Evolutionary conservation across 2,797 vertebrate genomes (phyloP).

Genomic region (Telmatherina bonti): DNA sequence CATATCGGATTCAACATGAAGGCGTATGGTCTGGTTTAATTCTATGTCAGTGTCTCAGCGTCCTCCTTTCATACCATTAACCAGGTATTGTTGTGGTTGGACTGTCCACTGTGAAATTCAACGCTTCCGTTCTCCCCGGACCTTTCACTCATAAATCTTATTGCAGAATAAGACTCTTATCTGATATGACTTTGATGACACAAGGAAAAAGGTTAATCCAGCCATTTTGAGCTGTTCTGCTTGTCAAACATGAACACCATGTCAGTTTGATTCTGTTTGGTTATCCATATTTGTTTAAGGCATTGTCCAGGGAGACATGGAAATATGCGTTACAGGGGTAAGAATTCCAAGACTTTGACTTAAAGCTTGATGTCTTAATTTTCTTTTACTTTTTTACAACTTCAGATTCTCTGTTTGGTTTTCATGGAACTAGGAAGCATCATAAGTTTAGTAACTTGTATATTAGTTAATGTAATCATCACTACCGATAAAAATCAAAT

Average conservation of each 20-base stretch:
- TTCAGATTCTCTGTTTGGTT: not conserved
- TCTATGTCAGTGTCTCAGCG: slow-evolving; percentile 1
- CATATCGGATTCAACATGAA: not conserved
- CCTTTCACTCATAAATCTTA: slow-evolving; percentile 25
- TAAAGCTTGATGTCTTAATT: not conserved
- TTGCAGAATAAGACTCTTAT: slow-evolving; percentile 45
- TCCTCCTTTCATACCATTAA: slow-evolving; percentile 19
- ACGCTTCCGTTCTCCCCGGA: slow-evolving; percentile 32
- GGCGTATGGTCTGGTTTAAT: not conserved
- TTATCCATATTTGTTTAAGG: slow-evolving; percentile 58
- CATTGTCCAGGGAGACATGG: slow-evolving; percentile 34
- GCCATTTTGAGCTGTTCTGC: slow-evolving; percentile 56
- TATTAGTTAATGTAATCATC: too few relatives aligned
- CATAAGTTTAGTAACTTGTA: too few relatives aligned
- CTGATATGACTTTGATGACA: slow-evolving; percentile 42
- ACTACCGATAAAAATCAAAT: too few relatives aligned
- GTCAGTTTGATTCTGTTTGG: slow-evolving; percentile 68
- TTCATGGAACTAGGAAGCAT: too few relatives aligned
- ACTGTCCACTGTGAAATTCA: slow-evolving; percentile 54
- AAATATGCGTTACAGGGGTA: slow-evolving; percentile 19
- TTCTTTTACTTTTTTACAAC: not conserved
- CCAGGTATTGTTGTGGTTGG: slow-evolving; percentile 40
- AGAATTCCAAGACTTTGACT: slow-evolving; percentile 27
- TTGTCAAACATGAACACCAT: slow-evolving; percentile 69
- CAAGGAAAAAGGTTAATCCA: slow-evolving; percentile 72